Conservation (phyloP, 2,113 vertebrate genomes). For the Ceyx cyanopectus region DNA sequence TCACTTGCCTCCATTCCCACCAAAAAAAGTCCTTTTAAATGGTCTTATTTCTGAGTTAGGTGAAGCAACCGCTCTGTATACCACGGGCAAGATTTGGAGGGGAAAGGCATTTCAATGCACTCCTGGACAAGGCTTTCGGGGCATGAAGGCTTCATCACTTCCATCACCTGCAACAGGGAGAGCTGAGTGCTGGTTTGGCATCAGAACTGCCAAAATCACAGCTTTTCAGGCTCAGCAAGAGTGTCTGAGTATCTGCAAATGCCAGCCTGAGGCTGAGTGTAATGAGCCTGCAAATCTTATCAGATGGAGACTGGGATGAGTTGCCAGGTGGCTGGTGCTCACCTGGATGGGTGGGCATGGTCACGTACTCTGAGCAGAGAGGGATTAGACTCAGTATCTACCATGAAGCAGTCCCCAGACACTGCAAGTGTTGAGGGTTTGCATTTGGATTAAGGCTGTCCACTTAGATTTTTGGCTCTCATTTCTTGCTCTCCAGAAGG, state of each 20-base stretch:
- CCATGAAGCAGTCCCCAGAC: not conserved
- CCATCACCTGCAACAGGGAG: not conserved
- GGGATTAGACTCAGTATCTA: not conserved
- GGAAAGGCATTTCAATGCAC: accelerated
- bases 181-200: not conserved
- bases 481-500: not conserved
- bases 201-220: not conserved
- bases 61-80: not conserved
- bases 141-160: not conserved
- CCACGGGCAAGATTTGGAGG: not conserved
- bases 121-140: not conserved
- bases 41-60: not conserved
- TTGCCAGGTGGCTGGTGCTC: not conserved
- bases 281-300: not conserved
- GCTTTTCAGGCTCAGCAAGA: not conserved
- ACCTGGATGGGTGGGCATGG: not conserved
- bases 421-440: not conserved
- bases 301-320: not conserved
- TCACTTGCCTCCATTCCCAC: not conserved
- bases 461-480: not conserved
- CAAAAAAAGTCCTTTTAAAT: no score
- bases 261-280: not conserved
- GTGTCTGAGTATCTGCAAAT: not conserved
- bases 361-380: not conserved
- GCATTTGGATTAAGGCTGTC: not conserved